A percentile compares a stretch with the other conserved stretches of the same genome.
These are phyloP conservation scores for Drosophila lini DNA, from an alignment of 1,140 invertebrate genomes.

Conservation along the genomic window DNA sequence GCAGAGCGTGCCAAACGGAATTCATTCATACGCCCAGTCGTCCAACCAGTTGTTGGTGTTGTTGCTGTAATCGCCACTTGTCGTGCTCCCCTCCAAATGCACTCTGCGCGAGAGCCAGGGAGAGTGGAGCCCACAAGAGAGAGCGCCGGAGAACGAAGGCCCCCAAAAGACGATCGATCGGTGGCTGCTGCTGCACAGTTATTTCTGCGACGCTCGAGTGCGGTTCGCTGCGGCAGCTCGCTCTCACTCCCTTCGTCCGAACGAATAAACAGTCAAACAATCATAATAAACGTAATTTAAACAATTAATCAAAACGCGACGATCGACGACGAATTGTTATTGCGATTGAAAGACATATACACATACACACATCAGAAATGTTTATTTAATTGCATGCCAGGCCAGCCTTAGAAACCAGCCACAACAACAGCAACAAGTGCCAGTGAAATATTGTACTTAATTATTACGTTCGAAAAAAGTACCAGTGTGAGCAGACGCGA, in stretches of 20 bases:
- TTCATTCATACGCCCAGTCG: constrained; percentile 65
- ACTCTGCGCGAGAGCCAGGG: constrained; percentile 9
- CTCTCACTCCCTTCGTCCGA: constrained; percentile 10
- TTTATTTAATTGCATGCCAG: constrained; percentile 51
- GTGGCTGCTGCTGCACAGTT: constrained; percentile 48
- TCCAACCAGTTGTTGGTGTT: constrained; percentile 29
- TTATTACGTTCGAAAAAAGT: constrained; percentile 70
- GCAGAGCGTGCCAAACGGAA: constrained; percentile 55
- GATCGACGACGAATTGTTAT: constrained; percentile 72
- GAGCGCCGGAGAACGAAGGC: constrained; percentile 7
- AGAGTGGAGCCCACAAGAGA: constrained; percentile 5
- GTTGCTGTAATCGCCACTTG: constrained; percentile 32
- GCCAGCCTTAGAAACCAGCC: constrained; percentile 39
- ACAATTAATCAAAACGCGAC: constrained; percentile 81
- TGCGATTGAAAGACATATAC: constrained; percentile 38
- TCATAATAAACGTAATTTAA: constrained; percentile 79
- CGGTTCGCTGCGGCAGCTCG: constrained; percentile 55
- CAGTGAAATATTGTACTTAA: constrained; percentile 82
- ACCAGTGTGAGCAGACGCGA: constrained; percentile 43
- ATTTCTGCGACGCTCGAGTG: constrained; percentile 67
- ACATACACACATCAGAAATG: constrained; percentile 26
- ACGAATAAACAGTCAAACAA: constrained; percentile 49
- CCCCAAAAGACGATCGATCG: constrained; percentile 25
- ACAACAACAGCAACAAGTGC: constrained; percentile 63
- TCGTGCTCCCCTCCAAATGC: constrained; percentile 31